Percentiles rank a stretch among this genome's conserved stretches.
Evolutionary conservation across 2,888 invertebrate species (phyloP).

Genomic region (Epistrophe grossulariae): DNA sequence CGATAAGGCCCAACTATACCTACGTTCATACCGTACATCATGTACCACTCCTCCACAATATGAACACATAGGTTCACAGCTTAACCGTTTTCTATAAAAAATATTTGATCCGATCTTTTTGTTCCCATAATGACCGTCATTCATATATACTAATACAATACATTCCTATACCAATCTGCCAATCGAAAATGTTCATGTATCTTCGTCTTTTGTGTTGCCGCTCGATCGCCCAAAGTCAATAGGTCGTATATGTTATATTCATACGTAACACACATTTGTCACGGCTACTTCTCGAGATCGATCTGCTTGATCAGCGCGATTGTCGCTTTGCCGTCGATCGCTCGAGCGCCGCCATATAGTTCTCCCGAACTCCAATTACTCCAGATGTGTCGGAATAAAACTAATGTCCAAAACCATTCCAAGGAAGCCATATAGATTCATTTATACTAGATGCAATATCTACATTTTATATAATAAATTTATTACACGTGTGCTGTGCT

Average conservation of each 20-base stretch:
- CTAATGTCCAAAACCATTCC: conserved; percentile 48
- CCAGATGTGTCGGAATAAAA: conserved; percentile 61
- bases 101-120: conserved; percentile 58
- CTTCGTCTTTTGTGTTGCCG: conserved; percentile 72
- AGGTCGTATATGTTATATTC: conserved; percentile 49
- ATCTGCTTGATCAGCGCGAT: conserved; percentile 55
- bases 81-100: conserved; percentile 35
- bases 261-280: conserved; percentile 73
- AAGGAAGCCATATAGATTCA: conserved; percentile 55
- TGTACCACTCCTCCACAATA: conserved; percentile 52
- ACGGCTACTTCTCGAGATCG: conserved; percentile 47
- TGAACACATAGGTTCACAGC: not conserved
- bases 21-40: conserved; percentile 5
- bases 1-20: not conserved
- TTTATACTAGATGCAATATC: conserved; percentile 36
- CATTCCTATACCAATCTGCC: conserved; percentile 7
- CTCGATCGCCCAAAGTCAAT: conserved; percentile 75
- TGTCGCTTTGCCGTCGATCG: not conserved
- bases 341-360: not conserved
- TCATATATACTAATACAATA: not conserved
- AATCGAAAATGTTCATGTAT: conserved; percentile 42
- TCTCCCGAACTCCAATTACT: conserved; percentile 55
- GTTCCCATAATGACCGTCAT: conserved; percentile 60
- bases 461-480: conserved; percentile 29
- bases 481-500: conserved; percentile 53